A percentile compares a stretch with the other conserved stretches of the same genome.
Evolutionary conservation across 2,888 invertebrate genomes (phyloP).

Genomic region (Notodonta ziczac): DNA sequence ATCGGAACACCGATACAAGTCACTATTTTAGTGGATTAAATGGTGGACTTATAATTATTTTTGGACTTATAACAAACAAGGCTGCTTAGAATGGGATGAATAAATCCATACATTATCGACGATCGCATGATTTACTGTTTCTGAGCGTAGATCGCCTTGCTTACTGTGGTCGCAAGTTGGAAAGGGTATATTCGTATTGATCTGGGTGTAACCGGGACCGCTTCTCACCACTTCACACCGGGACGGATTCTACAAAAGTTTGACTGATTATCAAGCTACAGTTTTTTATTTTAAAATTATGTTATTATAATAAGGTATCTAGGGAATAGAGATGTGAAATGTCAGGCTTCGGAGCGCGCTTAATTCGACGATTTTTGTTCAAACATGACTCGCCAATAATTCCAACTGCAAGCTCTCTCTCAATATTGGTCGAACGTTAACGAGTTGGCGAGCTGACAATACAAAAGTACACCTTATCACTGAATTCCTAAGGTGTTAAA

Average conservation of each 20-base stretch:
- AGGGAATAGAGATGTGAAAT: constrained; percentile 20
- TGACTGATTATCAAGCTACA: too few species aligned
- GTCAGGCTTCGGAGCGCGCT: constrained; percentile 20
- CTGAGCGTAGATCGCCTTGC: too few species aligned
- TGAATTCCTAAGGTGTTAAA: constrained; percentile 17
- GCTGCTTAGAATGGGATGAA: too few species aligned
- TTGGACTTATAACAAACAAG: too few species aligned
- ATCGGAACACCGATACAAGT: constrained; percentile 26
- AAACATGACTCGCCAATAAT: constrained; percentile 72
- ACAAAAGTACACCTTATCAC: constrained; percentile 20
- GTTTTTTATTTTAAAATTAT: too few species aligned
- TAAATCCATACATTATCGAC: too few species aligned
- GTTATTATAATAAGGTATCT: constrained; percentile 5
- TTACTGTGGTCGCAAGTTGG: too few species aligned
- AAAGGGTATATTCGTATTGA: too few species aligned
- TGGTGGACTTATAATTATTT: background rate
- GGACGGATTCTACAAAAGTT: too few species aligned
- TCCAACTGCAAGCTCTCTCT: constrained; percentile 58
- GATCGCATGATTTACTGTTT: too few species aligned
- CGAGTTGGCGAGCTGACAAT: constrained; percentile 52
- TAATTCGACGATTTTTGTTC: constrained; percentile 58
- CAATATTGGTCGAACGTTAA: constrained; percentile 73
- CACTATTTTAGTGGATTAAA: constrained; percentile 29
- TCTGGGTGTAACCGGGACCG: too few species aligned
- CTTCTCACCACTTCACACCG: too few species aligned